Conservation (phyloP, 2,888 invertebrate species). For the Meganola albula region DNA sequence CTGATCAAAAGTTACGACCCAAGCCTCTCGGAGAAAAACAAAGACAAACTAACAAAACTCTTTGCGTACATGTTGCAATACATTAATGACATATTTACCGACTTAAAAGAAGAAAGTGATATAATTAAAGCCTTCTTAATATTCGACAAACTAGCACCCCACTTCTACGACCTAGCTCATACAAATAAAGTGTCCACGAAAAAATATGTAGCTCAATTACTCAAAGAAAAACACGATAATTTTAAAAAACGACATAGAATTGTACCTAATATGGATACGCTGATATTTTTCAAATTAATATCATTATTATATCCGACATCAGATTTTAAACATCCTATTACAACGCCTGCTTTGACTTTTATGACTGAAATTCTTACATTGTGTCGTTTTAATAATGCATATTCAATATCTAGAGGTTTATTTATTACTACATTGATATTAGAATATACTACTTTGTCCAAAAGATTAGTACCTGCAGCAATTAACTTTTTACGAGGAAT, state of each 20-base stretch:
- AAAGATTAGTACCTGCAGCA: conserved; percentile 87
- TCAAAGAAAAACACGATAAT: conserved; percentile 83
- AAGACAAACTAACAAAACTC: conserved; percentile 83
- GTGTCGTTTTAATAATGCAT: conserved; percentile 79
- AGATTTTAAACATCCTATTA: conserved; percentile 92
- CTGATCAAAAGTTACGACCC: conserved; percentile 94
- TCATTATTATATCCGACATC: conserved; percentile 91
- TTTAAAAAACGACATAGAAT: conserved; percentile 78
- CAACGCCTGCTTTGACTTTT: conserved; percentile 90
- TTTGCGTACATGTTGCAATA: conserved; percentile 88
- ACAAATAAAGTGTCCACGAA: conserved; percentile 83
- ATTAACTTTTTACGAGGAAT: conserved; percentile 88
- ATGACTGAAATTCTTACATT: conserved; percentile 87
- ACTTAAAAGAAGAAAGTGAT: conserved; percentile 47
- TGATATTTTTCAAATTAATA: conserved; percentile 89
- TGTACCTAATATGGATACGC: conserved; percentile 82
- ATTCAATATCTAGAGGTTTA: conserved; percentile 86
- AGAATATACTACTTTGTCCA: conserved; percentile 88
- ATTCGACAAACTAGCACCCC: conserved; percentile 76
- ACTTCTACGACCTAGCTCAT: conserved; percentile 83
- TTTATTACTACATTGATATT: conserved; percentile 84
- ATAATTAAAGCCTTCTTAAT: conserved; percentile 77
- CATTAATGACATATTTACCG: conserved; percentile 80
- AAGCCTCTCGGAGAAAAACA: conserved; percentile 86
- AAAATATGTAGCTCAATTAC: conserved; percentile 80